Conservation (phyloP, 2,797 vertebrate genomes). For the Myiothlypis coronata region DNA sequence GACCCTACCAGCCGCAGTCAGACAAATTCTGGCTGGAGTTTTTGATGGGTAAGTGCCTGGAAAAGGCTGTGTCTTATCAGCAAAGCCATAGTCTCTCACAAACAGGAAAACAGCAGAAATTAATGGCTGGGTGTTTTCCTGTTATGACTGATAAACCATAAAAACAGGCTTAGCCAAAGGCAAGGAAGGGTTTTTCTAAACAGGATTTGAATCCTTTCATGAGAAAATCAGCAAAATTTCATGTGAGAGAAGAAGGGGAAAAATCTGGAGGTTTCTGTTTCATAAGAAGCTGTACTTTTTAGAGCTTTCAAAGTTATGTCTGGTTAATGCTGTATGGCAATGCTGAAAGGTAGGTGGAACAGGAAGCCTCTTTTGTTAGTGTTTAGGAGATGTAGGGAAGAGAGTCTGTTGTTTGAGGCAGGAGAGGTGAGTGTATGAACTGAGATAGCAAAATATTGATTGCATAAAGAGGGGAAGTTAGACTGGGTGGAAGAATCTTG, state of each 20-base stretch:
- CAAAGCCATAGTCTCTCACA: neutral
- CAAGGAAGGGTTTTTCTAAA: neutral
- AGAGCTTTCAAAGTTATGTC: neutral
- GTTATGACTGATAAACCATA: neutral
- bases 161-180: neutral
- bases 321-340: neutral
- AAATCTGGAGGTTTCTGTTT: neutral
- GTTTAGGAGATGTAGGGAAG: neutral
- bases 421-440: neutral
- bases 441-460: neutral
- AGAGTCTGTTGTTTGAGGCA: neutral
- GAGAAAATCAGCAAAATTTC: neutral
- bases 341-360: neutral
- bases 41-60: conserved; percentile 83
- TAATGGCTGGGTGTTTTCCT: neutral
- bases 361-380: neutral
- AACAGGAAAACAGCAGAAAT: neutral
- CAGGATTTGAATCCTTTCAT: neutral
- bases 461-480: neutral
- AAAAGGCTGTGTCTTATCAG: neutral
- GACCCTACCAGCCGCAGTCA: conserved; percentile 76
- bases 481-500: neutral
- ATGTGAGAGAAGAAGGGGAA: neutral
- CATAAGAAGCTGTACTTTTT: neutral
- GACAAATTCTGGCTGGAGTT: conserved; percentile 90